Evolutionary conservation across 2,888 invertebrate genomes (phyloP).

Genomic region (Trissoscelio sp.): DNA sequence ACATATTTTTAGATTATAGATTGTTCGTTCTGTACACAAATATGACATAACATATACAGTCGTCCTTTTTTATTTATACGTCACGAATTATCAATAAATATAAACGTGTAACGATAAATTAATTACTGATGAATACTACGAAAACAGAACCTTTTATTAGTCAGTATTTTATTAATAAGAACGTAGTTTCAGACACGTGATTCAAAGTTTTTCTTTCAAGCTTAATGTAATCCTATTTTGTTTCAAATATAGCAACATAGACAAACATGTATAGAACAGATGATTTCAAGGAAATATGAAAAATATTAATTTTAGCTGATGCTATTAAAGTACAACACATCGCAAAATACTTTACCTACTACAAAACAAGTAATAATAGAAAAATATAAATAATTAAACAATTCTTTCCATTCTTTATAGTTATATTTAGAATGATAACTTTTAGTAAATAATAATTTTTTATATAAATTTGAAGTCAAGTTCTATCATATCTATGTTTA

Average conservation of each 20-base stretch:
- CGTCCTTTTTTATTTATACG: too few relatives aligned
- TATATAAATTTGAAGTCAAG: background rate
- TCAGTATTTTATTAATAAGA: slow-evolving; percentile 31
- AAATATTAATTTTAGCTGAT: slow-evolving; percentile 6
- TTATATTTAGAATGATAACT: too few relatives aligned
- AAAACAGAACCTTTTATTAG: background rate
- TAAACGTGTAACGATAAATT: background rate
- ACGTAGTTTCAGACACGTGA: slow-evolving; percentile 36
- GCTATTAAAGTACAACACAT: background rate
- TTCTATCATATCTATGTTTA: too few relatives aligned
- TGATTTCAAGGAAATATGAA: slow-evolving; percentile 32
- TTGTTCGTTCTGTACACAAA: too few relatives aligned
- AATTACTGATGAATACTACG: background rate
- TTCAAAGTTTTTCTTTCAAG: slow-evolving; percentile 27
- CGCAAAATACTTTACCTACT: background rate
- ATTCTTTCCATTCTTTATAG: too few relatives aligned
- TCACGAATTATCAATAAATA: too few relatives aligned
- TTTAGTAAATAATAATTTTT: too few relatives aligned
- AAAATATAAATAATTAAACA: too few relatives aligned
- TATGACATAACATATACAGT: too few relatives aligned
- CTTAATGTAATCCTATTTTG: slow-evolving; percentile 40
- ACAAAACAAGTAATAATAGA: background rate
- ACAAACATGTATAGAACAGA: background rate
- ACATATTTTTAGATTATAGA: too few relatives aligned
- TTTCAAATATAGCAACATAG: slow-evolving; percentile 30